Conservation (phyloP, 2,113 vertebrate species). For the Notarius lentiginosus region DNA sequence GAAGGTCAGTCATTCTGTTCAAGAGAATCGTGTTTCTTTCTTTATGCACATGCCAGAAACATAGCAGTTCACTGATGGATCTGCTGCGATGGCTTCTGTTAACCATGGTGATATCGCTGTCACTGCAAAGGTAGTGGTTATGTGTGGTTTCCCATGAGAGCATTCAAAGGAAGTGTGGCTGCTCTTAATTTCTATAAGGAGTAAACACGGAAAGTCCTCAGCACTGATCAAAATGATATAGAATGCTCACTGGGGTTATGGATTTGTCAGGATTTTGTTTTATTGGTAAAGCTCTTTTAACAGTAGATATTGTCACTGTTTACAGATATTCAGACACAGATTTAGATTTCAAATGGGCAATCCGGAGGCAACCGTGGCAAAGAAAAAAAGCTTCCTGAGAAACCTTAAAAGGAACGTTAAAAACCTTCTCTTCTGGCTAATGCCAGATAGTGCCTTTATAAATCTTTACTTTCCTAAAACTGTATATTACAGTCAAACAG, state of each 20-base stretch:
- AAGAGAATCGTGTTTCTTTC: neutral
- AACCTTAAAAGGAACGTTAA: no score
- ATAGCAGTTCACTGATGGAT: slow-evolving; percentile 27
- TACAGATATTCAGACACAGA: no score
- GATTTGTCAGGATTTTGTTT: neutral
- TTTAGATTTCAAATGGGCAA: no score
- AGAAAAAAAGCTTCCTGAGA: no score
- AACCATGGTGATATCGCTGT: neutral
- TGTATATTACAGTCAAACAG: no score
- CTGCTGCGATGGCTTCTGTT: neutral
- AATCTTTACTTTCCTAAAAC: no score
- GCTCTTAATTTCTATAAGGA: neutral
- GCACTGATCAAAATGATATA: neutral
- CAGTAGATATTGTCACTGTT: no score
- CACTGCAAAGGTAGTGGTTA: neutral
- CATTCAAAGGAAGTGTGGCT: neutral
- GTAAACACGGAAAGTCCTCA: neutral
- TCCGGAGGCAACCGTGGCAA: no score
- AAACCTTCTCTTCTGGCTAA: no score
- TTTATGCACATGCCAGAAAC: slow-evolving; percentile 19
- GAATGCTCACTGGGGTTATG: neutral
- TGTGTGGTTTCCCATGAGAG: neutral
- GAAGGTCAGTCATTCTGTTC: slow-evolving; percentile 1
- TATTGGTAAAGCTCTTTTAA: neutral
- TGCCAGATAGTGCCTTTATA: no score